Base-by-base conservation (phyloP, 1,140 invertebrate species). In the Philopotamus ludificatus region DNA sequence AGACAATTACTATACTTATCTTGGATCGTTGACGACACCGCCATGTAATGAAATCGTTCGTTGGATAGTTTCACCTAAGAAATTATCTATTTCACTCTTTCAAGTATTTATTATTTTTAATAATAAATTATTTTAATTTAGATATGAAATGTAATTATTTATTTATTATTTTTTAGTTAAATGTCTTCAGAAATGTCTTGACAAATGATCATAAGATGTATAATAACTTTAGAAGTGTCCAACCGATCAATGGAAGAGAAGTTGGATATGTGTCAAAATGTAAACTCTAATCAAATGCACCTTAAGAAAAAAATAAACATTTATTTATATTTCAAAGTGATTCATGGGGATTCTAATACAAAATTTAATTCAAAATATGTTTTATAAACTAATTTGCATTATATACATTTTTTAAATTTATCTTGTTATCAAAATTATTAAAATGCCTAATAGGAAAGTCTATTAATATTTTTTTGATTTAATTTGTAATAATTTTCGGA, bases 11-110 rank as follows among this genome's bases (percentile, higher is more conserved):
- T 47, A 8, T 47, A 8, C 44, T 15, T 47, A 47, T 47, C 15
- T 15, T 4, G 44, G 44, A 47, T 47, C 44, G 4, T 47, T 47
- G 44, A 47, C 44, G 4, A 20, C 4, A 9, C 44, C 44, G 4
- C 44, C 44, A 15, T 47, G 44, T 65, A 82, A 77, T 23, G 89
- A 93, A 79, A 82, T 82, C 57, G 89, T 91, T 16, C 84, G 81
- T 1, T 93, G 90, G 90, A 86, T 91, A 18, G 54, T 67, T 0
- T 42, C 39, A 0, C 41, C 28, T 12, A 49, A 57, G 23, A 9
- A 23, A 22, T 34, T 62, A 15, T 44, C 22, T n/a, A 62, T 68
- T 9, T 12, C 21, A 10, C 3, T 16, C 1, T 18, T 12, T 1
- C 28, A 62, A n/a, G 67, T 68, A 64, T 49, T 47, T 22, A 53